Percentiles rank a stretch among this genome's conserved stretches.
These are phyloP conservation scores for Ispidina picta DNA, from an alignment of 2,797 vertebrate species.

Conservation along the genomic window DNA sequence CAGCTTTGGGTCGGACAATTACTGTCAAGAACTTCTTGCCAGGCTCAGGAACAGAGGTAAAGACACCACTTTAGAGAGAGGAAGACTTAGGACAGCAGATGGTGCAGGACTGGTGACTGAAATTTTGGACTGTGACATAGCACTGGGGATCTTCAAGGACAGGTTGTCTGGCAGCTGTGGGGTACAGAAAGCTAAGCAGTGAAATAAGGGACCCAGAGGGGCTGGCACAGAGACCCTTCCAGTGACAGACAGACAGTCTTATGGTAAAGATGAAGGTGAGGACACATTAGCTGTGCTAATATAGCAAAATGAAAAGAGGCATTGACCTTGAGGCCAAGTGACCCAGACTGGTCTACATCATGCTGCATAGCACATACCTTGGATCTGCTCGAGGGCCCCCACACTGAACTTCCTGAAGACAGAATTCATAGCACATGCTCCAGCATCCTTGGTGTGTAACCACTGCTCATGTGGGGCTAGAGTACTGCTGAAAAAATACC, in stretches of 20 bases:
- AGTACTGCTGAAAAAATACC: background rate
- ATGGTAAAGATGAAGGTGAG: background rate
- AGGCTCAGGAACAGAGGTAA: constrained; percentile 96
- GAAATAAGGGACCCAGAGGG: background rate
- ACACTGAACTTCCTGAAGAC: background rate
- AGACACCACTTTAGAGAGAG: background rate
- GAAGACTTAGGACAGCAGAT: background rate
- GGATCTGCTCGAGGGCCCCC: background rate
- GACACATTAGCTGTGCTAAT: background rate
- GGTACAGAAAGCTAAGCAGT: background rate
- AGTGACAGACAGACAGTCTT: background rate
- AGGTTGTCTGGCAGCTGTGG: background rate
- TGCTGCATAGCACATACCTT: background rate
- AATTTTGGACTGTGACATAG: background rate
- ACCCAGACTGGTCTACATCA: background rate
- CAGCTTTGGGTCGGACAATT: constrained; percentile 93
- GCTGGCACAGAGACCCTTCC: background rate
- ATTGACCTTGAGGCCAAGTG: background rate
- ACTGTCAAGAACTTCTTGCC: constrained; percentile 96
- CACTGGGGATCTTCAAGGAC: background rate
- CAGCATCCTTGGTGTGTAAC: background rate
- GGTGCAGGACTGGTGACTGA: background rate
- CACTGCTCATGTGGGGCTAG: background rate
- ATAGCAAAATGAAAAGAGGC: background rate
- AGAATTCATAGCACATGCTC: background rate